Conservation (phyloP, 2,113 vertebrate genomes). For the Ia io region DNA sequence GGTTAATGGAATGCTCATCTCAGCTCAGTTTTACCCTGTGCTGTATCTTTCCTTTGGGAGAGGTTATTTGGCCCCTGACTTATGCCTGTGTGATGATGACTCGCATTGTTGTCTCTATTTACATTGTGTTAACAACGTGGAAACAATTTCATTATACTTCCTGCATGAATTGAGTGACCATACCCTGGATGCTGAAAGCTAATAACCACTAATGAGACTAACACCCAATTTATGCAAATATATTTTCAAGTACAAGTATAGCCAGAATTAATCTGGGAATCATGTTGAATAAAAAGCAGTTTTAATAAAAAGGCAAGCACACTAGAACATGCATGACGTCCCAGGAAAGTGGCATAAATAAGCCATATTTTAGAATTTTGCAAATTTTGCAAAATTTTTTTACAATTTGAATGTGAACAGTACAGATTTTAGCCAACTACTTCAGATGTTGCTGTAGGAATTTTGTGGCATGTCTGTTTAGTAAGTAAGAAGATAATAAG, state of each 20-base stretch:
- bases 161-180: neutral
- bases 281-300: neutral
- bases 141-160: neutral
- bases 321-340: neutral
- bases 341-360: neutral
- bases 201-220: neutral
- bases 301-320: neutral
- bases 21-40: neutral
- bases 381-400: neutral
- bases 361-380: neutral
- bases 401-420: neutral
- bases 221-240: neutral
- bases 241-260: neutral
- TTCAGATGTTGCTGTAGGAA: neutral
- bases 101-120: neutral
- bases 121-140: neutral
- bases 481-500: neutral
- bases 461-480: neutral
- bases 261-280: neutral
- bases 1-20: neutral
- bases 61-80: neutral
- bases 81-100: neutral
- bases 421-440: neutral
- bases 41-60: neutral
- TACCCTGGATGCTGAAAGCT: neutral